Evolutionary conservation across 1,140 invertebrate genomes (phyloP).

Genomic region (Neuroterus valhalla): DNA sequence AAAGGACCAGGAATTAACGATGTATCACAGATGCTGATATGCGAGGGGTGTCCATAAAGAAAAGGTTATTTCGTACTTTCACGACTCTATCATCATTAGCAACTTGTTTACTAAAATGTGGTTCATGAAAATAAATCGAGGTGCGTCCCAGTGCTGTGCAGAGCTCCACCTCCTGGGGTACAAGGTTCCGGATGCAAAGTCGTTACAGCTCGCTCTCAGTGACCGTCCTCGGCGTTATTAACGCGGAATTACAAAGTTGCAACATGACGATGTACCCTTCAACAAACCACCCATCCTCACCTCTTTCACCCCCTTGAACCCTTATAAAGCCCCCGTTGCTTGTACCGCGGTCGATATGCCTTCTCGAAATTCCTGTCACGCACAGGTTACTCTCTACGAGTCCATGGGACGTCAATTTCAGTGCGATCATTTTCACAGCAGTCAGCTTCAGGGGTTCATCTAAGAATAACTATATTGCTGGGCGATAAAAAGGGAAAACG

Average conservation of each 20-base stretch:
- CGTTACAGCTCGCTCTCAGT: background rate
- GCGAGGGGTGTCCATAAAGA: background rate
- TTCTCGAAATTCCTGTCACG: slow-evolving; percentile 29
- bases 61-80: background rate
- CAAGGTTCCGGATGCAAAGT: background rate
- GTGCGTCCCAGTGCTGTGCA: background rate
- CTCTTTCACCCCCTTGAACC: background rate
- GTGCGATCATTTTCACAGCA: slow-evolving; percentile 26
- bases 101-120: slow-evolving; percentile 16
- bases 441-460: slow-evolving; percentile 23
- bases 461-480: background rate
- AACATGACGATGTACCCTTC: background rate
- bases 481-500: background rate
- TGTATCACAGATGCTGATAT: slow-evolving; percentile 14
- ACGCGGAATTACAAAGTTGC: slow-evolving; percentile 27
- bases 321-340: background rate
- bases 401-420: slow-evolving; percentile 24
- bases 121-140: slow-evolving; percentile 27
- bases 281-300: background rate
- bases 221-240: slow-evolving; percentile 29
- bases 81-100: slow-evolving; percentile 13
- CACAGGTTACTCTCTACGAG: slow-evolving; percentile 12
- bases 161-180: slow-evolving; percentile 18
- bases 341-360: slow-evolving; percentile 22
- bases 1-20: background rate